Evolutionary conservation across 2,797 vertebrate species (phyloP).

Genomic region (Odontamblyopus lacepedii): DNA sequence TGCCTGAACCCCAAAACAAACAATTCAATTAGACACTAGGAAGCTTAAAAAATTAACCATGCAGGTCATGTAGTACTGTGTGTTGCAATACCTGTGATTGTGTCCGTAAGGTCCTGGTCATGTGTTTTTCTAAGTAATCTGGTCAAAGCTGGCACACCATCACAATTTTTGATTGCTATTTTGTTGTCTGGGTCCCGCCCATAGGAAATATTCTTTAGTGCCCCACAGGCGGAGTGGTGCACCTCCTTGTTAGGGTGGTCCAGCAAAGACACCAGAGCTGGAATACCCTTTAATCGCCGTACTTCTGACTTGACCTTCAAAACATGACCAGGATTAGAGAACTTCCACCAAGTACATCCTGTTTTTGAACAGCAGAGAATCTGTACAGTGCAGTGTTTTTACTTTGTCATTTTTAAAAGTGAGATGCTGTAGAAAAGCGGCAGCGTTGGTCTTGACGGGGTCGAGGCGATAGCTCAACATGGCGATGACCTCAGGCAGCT

Average conservation of each 20-base stretch:
- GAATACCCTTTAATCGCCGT: constrained; percentile 89
- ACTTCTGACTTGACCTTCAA: constrained; percentile 80
- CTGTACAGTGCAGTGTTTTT: neutral
- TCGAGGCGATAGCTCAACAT: constrained; percentile 96
- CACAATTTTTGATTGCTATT: constrained; percentile 97
- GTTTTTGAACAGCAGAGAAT: neutral
- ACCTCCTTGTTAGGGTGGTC: constrained; percentile 95
- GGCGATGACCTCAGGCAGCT: constrained; percentile 93
- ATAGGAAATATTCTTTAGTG: constrained; percentile 96
- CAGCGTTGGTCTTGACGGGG: constrained; percentile 93
- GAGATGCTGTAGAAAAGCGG: constrained; percentile 94
- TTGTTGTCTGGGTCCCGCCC: constrained; percentile 95
- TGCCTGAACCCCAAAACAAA: constrained; percentile 76
- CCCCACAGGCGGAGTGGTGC: constrained; percentile 92
- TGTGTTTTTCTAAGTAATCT: constrained; percentile 89
- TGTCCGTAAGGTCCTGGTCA: constrained; percentile 93
- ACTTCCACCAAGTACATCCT: neutral
- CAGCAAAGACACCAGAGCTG: constrained; percentile 88
- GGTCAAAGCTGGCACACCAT: constrained; percentile 89
- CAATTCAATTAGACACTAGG: neutral
- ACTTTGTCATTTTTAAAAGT: constrained; percentile 97
- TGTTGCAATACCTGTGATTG: constrained; percentile 86
- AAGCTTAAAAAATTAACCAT: neutral
- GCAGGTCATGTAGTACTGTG: neutral
- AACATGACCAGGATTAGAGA: neutral